phyloP scores from a whole-genome alignment of 2,113 vertebrate species.

The Phalacrocorax brasilianus region DNA sequence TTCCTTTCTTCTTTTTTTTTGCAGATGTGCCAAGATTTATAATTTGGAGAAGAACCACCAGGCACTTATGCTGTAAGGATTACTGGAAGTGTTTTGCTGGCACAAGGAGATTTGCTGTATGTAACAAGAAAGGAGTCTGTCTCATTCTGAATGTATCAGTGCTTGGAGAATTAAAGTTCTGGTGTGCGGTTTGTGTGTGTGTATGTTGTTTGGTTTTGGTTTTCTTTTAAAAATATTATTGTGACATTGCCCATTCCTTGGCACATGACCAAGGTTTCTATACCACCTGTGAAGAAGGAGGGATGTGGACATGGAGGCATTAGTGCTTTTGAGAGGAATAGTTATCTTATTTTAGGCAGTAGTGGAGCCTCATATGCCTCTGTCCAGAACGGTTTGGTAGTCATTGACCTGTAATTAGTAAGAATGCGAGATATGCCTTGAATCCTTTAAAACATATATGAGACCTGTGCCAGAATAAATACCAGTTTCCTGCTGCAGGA shows the following conservation, averaged over 20 bases:
- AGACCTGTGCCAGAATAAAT: not conserved
- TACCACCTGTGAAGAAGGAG: not conserved
- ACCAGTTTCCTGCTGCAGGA: not conserved
- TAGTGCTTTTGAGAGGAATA: not conserved
- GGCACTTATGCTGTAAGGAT: not conserved
- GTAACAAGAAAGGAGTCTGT: not conserved
- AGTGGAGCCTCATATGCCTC: not conserved
- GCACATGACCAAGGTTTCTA: not conserved
- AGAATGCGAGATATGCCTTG: not conserved
- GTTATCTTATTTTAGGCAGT: not conserved
- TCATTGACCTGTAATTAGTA: not conserved
- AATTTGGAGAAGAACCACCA: not conserved
- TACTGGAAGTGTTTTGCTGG: not conserved
- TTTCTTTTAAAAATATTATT: not conserved
- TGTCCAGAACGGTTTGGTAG: not conserved
- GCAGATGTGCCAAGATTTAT: not conserved
- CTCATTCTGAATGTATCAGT: not conserved
- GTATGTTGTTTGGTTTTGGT: not conserved
- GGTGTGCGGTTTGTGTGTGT: not conserved
- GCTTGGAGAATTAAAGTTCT: not conserved
- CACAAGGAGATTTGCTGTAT: not conserved
- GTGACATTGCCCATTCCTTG: not conserved
- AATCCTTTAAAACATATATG: not conserved
- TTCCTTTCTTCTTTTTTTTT: no score
- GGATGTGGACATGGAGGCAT: not conserved